Evolutionary conservation across 2,797 vertebrate genomes (phyloP).

Genomic region (Glyptemys insculpta): DNA sequence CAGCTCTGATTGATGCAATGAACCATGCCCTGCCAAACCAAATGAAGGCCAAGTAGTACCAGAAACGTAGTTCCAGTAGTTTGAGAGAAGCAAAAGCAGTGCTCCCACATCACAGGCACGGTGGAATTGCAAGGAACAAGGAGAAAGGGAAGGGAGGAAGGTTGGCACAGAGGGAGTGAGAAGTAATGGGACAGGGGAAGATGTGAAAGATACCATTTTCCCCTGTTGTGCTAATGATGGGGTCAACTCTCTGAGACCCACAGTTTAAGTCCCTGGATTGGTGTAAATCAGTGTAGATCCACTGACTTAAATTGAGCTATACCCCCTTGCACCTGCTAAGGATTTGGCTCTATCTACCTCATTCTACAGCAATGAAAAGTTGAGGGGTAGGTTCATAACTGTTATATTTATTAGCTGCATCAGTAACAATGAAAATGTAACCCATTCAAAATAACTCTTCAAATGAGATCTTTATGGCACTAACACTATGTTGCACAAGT

Average conservation of each 20-base stretch:
- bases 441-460: conserved; percentile 7
- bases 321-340: background rate
- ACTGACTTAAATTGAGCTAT: background rate
- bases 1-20: background rate
- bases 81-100: background rate
- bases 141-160: background rate
- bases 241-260: background rate
- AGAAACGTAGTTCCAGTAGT: background rate
- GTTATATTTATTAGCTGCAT: conserved; percentile 1
- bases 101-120: background rate
- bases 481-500: conserved; percentile 25
- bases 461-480: background rate
- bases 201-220: background rate
- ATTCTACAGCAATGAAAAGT: background rate
- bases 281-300: background rate
- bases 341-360: background rate
- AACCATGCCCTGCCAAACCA: rapidly evolving
- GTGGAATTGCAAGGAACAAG: background rate
- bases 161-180: rapidly evolving
- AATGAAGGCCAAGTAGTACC: background rate
- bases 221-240: rapidly evolving
- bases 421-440: conserved; percentile 37
- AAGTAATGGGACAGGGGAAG: rapidly evolving
- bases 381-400: conserved; percentile 5
- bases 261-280: background rate